Evolutionary conservation across 2,888 invertebrate species (phyloP).

Genomic region (Eumerus sabulonum): DNA sequence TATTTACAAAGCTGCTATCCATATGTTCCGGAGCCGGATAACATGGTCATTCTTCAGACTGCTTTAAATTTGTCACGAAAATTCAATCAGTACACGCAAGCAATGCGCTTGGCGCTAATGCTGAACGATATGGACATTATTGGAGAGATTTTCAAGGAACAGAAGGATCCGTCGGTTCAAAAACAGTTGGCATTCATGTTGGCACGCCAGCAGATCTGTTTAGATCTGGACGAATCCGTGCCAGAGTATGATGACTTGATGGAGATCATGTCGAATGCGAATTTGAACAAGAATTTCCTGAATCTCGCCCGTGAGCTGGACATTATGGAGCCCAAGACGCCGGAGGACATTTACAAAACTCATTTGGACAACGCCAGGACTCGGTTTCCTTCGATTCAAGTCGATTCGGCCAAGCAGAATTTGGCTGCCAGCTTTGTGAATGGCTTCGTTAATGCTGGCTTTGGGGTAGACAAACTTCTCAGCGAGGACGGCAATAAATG

Average conservation of each 20-base stretch:
- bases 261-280: constrained; percentile 96
- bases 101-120: constrained; percentile 94
- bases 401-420: constrained; percentile 98
- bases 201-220: constrained; percentile 94
- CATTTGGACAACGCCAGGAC: constrained; percentile 94
- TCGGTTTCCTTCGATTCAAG: constrained; percentile 86
- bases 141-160: constrained; percentile 89
- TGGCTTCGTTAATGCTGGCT: constrained; percentile 98
- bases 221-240: constrained; percentile 86
- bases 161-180: constrained; percentile 89
- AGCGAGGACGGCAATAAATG: constrained; percentile 91
- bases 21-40: constrained; percentile 97
- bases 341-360: constrained; percentile 99
- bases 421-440: constrained; percentile 98
- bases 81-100: constrained; percentile 93
- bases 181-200: constrained; percentile 98
- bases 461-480: constrained; percentile 96
- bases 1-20: constrained; percentile 93
- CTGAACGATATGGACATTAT: constrained; percentile 90
- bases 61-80: constrained; percentile 91
- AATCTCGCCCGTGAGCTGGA: constrained; percentile 97
- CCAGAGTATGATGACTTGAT: constrained; percentile 86
- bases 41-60: constrained; percentile 89
- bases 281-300: constrained; percentile 95
- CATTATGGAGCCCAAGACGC: constrained; percentile 99